A percentile compares a stretch with the other conserved stretches of the same genome.
Conservation (phyloP, 1,140 invertebrate species). For the Drosophila truncata region DNA sequence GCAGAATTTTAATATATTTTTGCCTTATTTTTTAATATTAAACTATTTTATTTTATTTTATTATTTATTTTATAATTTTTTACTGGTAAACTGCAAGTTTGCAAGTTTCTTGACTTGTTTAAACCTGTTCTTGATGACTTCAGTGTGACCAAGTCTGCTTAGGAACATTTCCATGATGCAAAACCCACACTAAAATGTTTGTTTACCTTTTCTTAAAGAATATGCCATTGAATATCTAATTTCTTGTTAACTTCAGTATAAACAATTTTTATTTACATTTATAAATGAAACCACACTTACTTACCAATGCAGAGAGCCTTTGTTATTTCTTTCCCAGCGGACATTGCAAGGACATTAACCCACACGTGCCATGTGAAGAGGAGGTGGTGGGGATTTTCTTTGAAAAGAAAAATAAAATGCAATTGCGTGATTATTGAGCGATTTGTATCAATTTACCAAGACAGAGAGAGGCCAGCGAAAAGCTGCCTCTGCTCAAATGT, state of each 20-base stretch:
- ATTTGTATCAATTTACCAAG: constrained; percentile 80
- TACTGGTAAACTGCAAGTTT: no score
- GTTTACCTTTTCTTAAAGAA: no score
- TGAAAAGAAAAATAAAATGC: constrained; percentile 67
- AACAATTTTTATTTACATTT: constrained; percentile 6
- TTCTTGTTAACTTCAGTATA: neutral
- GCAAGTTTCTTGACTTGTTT: no score
- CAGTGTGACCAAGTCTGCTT: no score
- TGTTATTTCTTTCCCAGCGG: neutral
- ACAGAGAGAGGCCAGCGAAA: neutral
- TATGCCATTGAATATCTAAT: neutral
- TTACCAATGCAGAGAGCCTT: constrained; percentile 2
- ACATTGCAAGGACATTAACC: constrained; percentile 27
- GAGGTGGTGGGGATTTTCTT: neutral
- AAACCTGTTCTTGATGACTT: no score
- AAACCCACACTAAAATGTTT: no score
- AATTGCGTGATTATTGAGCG: constrained; percentile 81
- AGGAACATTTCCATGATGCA: no score
- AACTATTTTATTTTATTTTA: no score
- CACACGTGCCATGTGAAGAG: constrained; percentile 20
- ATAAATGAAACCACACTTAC: constrained; percentile 2
- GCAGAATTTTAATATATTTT: no score
- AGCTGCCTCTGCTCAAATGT: constrained; percentile 30
- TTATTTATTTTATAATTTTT: no score
- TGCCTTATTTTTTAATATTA: neutral